A percentile compares a stretch with the other conserved stretches of the same genome.
These are phyloP conservation scores for Agriotes lineatus DNA, from an alignment of 2,888 invertebrate genomes.

Conservation along the genomic window DNA sequence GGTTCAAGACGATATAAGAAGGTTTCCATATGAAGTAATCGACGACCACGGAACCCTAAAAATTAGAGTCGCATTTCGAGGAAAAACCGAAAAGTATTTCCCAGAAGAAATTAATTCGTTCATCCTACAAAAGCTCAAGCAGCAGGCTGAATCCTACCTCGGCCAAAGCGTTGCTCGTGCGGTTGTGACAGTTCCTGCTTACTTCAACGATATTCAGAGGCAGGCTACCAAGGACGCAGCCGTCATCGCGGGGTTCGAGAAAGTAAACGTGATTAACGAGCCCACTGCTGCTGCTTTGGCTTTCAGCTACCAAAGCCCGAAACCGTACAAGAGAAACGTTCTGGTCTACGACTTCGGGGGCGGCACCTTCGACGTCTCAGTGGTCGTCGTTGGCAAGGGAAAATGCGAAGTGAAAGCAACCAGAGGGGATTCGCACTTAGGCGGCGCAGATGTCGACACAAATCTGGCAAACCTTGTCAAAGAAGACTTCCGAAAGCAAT, in stretches of 20 bases:
- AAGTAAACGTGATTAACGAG: constrained; percentile 49
- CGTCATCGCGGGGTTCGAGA: constrained; percentile 47
- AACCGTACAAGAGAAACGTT: constrained; percentile 39
- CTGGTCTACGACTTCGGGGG: constrained; percentile 54
- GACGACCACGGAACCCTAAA: constrained; percentile 42
- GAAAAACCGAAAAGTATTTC: constrained; percentile 23
- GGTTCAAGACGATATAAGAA: constrained; percentile 46
- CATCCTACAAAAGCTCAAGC: constrained; percentile 47
- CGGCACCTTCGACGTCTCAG: constrained; percentile 54
- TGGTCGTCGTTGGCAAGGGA: constrained; percentile 40
- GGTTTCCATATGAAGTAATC: constrained; percentile 47
- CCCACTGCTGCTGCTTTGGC: constrained; percentile 54
- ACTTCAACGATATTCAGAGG: constrained; percentile 52
- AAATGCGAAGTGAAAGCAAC: constrained; percentile 47
- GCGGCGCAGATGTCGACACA: constrained; percentile 54
- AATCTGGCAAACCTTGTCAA: constrained; percentile 45
- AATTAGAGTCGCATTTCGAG: constrained; percentile 15
- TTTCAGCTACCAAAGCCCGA: constrained; percentile 42
- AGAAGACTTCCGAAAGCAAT: constrained; percentile 37
- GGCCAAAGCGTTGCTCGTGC: constrained; percentile 43
- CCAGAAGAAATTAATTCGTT: constrained; percentile 49
- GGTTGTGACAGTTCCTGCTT: constrained; percentile 54
- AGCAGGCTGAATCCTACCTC: constrained; percentile 40
- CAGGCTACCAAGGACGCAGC: constrained; percentile 53
- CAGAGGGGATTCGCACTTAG: constrained; percentile 53